Percentiles rank a stretch among this genome's conserved stretches.
phyloP scores from a whole-genome alignment of 2,888 invertebrate species.

The Tridacna crocea region DNA sequence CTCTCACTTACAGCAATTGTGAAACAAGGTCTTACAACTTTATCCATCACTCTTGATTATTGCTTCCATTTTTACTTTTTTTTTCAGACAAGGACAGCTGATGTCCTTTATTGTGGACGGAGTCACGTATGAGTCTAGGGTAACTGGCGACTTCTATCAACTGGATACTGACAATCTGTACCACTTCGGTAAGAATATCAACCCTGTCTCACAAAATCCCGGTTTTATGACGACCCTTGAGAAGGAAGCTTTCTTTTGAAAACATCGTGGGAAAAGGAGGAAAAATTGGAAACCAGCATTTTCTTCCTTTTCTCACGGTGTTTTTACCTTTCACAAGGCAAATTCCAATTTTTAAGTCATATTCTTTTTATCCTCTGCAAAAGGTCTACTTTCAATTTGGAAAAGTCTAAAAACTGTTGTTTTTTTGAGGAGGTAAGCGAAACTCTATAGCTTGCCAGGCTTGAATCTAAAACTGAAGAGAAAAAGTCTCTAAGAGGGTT shows the following conservation, averaged over 20 bases:
- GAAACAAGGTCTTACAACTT: too few relatives aligned
- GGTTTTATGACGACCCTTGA: background rate
- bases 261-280: background rate
- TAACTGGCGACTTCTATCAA: conserved; percentile 41
- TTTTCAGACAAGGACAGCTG: conserved; percentile 27
- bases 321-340: background rate
- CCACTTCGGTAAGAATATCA: conserved; percentile 29
- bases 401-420: background rate
- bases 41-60: too few relatives aligned
- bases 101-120: conserved; percentile 37
- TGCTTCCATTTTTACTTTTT: background rate
- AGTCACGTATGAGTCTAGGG: conserved; percentile 23
- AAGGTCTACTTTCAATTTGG: background rate
- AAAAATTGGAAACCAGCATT: too few relatives aligned
- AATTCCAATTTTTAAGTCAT: too few relatives aligned
- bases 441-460: background rate
- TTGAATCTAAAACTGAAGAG: background rate
- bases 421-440: background rate
- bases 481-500: background rate
- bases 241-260: background rate
- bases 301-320: background rate
- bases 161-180: conserved; percentile 29
- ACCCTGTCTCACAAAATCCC: background rate
- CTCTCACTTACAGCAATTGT: too few relatives aligned
- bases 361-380: too few relatives aligned